These are phyloP conservation scores for Podarcis raffonei DNA, from an alignment of 2,113 vertebrate genomes.

Conservation along the genomic window DNA sequence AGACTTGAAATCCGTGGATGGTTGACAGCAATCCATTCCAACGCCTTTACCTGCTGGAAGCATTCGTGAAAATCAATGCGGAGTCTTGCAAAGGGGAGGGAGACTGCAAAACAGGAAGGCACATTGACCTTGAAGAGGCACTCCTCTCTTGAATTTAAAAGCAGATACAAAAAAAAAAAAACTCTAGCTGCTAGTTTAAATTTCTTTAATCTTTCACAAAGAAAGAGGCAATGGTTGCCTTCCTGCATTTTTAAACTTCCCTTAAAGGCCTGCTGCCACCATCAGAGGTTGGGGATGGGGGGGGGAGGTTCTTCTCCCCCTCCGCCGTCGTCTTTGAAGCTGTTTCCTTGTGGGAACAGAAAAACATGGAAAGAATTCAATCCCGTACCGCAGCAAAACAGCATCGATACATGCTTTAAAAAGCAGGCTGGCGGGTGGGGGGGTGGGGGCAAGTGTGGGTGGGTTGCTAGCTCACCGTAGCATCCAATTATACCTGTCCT, in stretches of 20 bases:
- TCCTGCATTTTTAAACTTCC: slow-evolving; percentile 46
- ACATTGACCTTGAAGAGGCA: slow-evolving; percentile 62
- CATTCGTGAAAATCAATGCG: slow-evolving; percentile 1
- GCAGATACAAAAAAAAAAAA: slow-evolving; percentile 36
- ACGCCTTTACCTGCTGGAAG: neutral
- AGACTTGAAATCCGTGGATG: neutral
- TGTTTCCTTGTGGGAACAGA: slow-evolving; percentile 64
- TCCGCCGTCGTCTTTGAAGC: slow-evolving; percentile 36
- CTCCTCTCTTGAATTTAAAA: slow-evolving; percentile 48
- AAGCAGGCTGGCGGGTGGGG: neutral
- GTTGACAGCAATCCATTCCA: slow-evolving; percentile 11
- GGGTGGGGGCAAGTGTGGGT: neutral
- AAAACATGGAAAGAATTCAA: slow-evolving; percentile 65
- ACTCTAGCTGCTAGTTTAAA: neutral
- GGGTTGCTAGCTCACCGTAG: neutral
- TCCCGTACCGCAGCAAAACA: slow-evolving; percentile 55
- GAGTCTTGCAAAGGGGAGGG: neutral
- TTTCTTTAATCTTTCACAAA: neutral
- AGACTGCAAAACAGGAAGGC: neutral
- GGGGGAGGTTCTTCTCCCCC: slow-evolving; percentile 39
- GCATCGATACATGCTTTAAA: slow-evolving; percentile 16
- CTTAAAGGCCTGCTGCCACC: slow-evolving; percentile 57
- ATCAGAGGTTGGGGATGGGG: slow-evolving; percentile 52
- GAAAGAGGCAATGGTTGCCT: slow-evolving; percentile 16
- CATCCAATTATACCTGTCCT: neutral